A percentile compares a stretch with the other conserved stretches of the same genome.
These are phyloP conservation scores for Idaea biselata DNA, from an alignment of 2,888 invertebrate genomes.

Conservation along the genomic window DNA sequence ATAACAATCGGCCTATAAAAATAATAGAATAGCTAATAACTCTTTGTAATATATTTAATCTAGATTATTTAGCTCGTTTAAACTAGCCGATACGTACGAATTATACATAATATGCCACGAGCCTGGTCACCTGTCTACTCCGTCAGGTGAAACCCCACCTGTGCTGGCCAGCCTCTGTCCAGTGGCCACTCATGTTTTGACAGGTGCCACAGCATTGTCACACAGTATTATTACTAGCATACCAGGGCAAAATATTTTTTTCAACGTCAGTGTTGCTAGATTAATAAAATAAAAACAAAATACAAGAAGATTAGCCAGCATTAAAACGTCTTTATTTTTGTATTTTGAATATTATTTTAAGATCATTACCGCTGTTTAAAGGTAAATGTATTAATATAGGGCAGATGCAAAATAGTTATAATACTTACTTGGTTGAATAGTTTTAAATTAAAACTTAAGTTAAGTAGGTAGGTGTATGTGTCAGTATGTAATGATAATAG, in stretches of 20 bases:
- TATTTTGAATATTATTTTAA: conserved; percentile 3
- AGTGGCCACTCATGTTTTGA: conserved; percentile 61
- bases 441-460: neutral
- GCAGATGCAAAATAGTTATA: conserved; percentile 16
- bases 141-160: conserved; percentile 68
- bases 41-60: neutral
- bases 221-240: conserved; percentile 44
- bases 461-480: neutral
- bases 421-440: conserved; percentile 7
- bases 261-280: conserved; percentile 25
- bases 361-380: conserved; percentile 7
- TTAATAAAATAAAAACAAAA: conserved; percentile 7
- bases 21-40: neutral
- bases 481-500: neutral
- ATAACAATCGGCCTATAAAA: neutral
- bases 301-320: conserved; percentile 11
- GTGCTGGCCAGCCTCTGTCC: conserved; percentile 31
- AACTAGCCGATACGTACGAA: neutral
- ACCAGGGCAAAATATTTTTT: conserved; percentile 26
- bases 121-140: conserved; percentile 19
- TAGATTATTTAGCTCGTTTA: neutral
- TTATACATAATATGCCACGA: conserved; percentile 23
- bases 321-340: conserved; percentile 9
- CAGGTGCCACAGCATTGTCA: conserved; percentile 63
- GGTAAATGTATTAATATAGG: conserved; percentile 12